Evolutionary conservation across 1,140 invertebrate genomes (phyloP).

Genomic region (Euwallacea similis): DNA sequence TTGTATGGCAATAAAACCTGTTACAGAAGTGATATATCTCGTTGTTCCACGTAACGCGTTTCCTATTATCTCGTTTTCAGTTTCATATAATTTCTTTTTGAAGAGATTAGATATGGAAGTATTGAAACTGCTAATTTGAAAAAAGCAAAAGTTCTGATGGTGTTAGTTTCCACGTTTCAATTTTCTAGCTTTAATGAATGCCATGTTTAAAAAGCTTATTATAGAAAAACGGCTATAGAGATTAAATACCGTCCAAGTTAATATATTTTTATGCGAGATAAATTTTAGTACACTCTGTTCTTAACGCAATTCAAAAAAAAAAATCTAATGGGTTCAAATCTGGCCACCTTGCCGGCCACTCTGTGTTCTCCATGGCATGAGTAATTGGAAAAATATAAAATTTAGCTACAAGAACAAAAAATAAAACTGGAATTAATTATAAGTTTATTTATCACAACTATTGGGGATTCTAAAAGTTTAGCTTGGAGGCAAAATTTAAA

Average conservation of each 20-base stretch:
- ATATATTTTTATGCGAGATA: not conserved
- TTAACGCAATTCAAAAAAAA: not conserved
- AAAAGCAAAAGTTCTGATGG: too few species aligned
- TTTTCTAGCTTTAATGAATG: too few species aligned
- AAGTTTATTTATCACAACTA: not conserved
- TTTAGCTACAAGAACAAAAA: not conserved
- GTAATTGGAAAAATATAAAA: not conserved
- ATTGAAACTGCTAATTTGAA: too few species aligned
- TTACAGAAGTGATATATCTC: too few species aligned
- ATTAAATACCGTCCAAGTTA: too few species aligned
- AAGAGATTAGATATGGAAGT: too few species aligned
- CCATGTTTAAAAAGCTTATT: too few species aligned
- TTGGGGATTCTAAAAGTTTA: not conserved
- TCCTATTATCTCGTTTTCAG: not conserved
- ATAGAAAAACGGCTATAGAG: too few species aligned
- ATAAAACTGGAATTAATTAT: not conserved
- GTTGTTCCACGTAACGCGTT: not conserved
- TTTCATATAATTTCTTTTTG: too few species aligned
- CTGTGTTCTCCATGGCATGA: not conserved
- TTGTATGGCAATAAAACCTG: too few species aligned
- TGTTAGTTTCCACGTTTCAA: too few species aligned
- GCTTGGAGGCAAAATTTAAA: not conserved
- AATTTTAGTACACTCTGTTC: not conserved
- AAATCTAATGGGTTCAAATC: not conserved
- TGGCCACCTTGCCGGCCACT: not conserved